phyloP scores from a whole-genome alignment of 2,113 vertebrate genomes.

The Myodes glareolus region DNA sequence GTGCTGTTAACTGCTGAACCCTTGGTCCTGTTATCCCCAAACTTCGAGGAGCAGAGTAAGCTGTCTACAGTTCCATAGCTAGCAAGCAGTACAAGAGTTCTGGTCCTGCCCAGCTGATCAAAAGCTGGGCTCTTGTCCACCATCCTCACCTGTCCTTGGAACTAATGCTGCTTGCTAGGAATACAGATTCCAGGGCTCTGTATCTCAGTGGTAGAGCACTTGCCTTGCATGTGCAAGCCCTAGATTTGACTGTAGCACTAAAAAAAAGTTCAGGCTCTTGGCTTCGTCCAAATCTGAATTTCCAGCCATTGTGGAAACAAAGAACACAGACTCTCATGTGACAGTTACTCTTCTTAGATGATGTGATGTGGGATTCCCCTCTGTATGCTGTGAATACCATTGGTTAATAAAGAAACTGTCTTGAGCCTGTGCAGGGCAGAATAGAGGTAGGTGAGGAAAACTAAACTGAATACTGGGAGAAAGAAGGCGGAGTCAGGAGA shows the following conservation, averaged over 20 bases:
- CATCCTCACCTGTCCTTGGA: neutral
- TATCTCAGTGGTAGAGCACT: neutral
- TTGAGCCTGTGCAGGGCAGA: no score
- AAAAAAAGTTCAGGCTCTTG: neutral
- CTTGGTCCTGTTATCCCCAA: neutral
- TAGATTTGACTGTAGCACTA: neutral
- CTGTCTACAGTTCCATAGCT: neutral
- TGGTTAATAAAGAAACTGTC: no score
- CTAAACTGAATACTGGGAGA: no score
- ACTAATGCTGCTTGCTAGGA: neutral
- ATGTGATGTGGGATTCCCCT: no score
- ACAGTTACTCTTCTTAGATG: no score
- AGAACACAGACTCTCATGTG: neutral
- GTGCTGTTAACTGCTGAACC: neutral
- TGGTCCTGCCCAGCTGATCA: neutral
- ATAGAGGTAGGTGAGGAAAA: no score
- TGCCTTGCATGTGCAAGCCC: neutral
- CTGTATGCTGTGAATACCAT: no score
- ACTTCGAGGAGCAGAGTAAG: neutral
- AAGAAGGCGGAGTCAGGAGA: no score
- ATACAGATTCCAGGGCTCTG: no score
- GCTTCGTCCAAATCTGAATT: neutral
- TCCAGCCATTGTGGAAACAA: neutral
- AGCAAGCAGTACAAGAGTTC: neutral
- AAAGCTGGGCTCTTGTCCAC: neutral